phyloP scores from a whole-genome alignment of 2,888 invertebrate genomes.

The Sepiola atlantica region DNA sequence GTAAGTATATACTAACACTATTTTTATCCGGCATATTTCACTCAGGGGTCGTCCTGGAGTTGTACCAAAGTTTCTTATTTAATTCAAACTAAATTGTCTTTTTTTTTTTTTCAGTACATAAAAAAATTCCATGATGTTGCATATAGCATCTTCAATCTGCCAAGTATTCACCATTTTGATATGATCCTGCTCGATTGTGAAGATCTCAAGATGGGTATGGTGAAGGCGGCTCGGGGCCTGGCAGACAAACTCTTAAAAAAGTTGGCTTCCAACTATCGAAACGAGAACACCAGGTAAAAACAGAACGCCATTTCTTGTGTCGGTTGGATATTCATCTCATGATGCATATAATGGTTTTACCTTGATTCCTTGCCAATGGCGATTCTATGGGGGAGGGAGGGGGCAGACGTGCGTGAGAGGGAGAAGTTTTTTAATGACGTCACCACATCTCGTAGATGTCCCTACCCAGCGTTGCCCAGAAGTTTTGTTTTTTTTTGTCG shows the following conservation, averaged over 20 bases:
- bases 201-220: slow-evolving; percentile 74
- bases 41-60: too few relatives aligned
- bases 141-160: slow-evolving; percentile 72
- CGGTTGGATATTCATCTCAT: too few relatives aligned
- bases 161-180: slow-evolving; percentile 74
- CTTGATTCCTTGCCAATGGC: too few relatives aligned
- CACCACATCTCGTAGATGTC: too few relatives aligned
- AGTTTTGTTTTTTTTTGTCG: too few relatives aligned
- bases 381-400: too few relatives aligned
- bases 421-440: too few relatives aligned
- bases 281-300: slow-evolving; percentile 70
- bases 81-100: background rate
- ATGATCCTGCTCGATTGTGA: slow-evolving; percentile 75
- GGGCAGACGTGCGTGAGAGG: too few relatives aligned
- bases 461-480: too few relatives aligned
- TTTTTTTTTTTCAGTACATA: slow-evolving; percentile 67
- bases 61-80: background rate
- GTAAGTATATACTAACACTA: too few relatives aligned
- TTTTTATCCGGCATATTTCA: too few relatives aligned
- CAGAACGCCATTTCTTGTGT: background rate
- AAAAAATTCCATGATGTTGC: slow-evolving; percentile 71
- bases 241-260: slow-evolving; percentile 71
- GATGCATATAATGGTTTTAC: too few relatives aligned
- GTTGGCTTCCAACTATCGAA: slow-evolving; percentile 73
- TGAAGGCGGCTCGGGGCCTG: slow-evolving; percentile 70